phyloP scores from a whole-genome alignment of 2,797 vertebrate species.

The Sylvia borin region DNA sequence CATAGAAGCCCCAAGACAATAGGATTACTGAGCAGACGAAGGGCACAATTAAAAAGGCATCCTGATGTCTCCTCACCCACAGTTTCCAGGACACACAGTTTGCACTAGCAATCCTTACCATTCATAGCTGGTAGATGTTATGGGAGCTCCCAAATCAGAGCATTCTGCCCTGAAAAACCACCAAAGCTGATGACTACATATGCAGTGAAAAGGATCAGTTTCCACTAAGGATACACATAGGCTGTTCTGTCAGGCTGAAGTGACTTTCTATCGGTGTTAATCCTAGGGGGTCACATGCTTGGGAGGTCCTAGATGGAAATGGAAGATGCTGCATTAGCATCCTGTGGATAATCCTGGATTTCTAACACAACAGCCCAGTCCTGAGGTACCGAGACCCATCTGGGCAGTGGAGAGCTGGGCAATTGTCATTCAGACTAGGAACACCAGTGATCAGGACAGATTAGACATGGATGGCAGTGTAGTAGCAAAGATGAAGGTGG shows the following conservation, averaged over 20 bases:
- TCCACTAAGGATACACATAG: accelerated
- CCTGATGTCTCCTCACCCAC: not conserved
- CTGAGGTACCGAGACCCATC: not conserved
- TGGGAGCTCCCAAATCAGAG: not conserved
- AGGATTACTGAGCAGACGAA: not conserved
- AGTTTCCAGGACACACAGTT: not conserved
- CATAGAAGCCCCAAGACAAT: not conserved
- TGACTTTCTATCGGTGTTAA: accelerated
- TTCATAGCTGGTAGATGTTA: accelerated
- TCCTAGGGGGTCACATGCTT: not conserved
- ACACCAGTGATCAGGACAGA: not conserved
- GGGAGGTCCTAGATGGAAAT: not conserved
- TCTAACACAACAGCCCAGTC: not conserved
- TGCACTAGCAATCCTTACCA: not conserved
- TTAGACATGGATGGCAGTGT: not conserved
- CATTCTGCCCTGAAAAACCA: not conserved
- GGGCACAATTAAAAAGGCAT: not conserved
- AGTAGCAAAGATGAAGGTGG: not conserved
- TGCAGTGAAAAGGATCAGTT: not conserved
- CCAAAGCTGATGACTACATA: not conserved
- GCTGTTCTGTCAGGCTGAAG: not conserved
- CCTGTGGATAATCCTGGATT: not conserved
- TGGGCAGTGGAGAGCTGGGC: not conserved
- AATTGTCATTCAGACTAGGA: not conserved
- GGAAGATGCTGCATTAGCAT: not conserved